Evolutionary conservation across 2,113 vertebrate species (phyloP), one percentile per base, ranked within the genome.

Genomic region (Axis porcinus): DNA sequence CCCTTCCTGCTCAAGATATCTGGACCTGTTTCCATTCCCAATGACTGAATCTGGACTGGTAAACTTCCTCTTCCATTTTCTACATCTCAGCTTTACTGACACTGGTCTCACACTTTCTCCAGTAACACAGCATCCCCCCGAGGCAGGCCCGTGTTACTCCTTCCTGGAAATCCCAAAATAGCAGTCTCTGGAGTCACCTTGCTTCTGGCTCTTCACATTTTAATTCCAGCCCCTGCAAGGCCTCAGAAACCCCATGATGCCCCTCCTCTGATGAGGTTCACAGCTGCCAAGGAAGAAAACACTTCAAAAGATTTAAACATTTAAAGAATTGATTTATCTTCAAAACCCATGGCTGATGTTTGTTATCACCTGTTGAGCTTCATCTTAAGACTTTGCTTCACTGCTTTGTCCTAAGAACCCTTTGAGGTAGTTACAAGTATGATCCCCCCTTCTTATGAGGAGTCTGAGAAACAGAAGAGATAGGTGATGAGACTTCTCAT

Each of bases 41-140:
- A 0, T 11, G 7, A 60, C 23, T 17, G 54, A 62, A 6, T 62
- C 43, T 9, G 15, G 43, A 50, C 43, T 12, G 28, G 15, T 27
- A 2, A 16, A 2, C 23, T 13, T 81, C 89, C 15, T 36, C 21
- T 47, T 57, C 6, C 74, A 7, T 3, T 25, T 28, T 45, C 19
- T 23, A 12, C 15, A 12, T 11, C 54, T 47, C 40, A 27, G 70
- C 36, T 21, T 78, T n/a, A 14, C 40, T 16, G 14, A 45, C 0
- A 16, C 12, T 12, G 36, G 12, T 43, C 36, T 43, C 70, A 23
- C 52, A 30, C 8, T 60, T 60, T 9, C 19, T n/a, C 40, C 14
- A 10, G 6, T 7, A 4, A 25, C 50, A n/a, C 0, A 2, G 54
- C 9, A 2, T 60, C 43, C 43, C 54, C 28, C 13, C 40, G 2